Percentiles rank a stretch among this genome's conserved stretches.
These are phyloP conservation scores for Apodemia hepburni DNA, from an alignment of 2,888 invertebrate genomes.

Conservation along the genomic window DNA sequence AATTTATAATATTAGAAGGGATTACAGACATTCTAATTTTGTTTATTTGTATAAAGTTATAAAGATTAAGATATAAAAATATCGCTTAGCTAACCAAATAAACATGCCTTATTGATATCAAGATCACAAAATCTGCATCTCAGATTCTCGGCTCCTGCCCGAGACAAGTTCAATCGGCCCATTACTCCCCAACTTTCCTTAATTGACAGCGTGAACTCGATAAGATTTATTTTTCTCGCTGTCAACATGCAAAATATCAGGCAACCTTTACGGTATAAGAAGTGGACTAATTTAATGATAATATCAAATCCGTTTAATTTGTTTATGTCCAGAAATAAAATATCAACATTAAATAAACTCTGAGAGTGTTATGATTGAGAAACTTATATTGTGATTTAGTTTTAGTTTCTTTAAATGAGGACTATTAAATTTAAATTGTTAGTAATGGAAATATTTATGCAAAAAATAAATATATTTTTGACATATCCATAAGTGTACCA, in stretches of 20 bases:
- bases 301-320: conserved; percentile 13
- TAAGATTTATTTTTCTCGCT: conserved; percentile 51
- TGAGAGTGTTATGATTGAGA: not conserved
- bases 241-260: conserved; percentile 38
- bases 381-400: not conserved
- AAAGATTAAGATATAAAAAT: not conserved
- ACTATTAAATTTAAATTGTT: too few relatives aligned
- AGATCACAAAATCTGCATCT: conserved; percentile 59
- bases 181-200: conserved; percentile 45
- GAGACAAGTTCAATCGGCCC: conserved; percentile 44
- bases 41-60: too few relatives aligned
- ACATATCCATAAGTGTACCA: too few relatives aligned
- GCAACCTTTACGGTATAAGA: conserved; percentile 9
- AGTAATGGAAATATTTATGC: too few relatives aligned
- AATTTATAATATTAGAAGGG: too few relatives aligned
- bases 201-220: conserved; percentile 56
- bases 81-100: conserved; percentile 24
- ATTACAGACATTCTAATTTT: too few relatives aligned
- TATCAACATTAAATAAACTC: conserved; percentile 1
- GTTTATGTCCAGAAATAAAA: not conserved
- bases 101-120: conserved; percentile 46
- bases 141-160: conserved; percentile 38
- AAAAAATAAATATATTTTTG: too few relatives aligned
- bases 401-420: not conserved
- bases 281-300: conserved; percentile 13